phyloP scores from a whole-genome alignment of 2,888 invertebrate species.

The Melipona bicolor region DNA sequence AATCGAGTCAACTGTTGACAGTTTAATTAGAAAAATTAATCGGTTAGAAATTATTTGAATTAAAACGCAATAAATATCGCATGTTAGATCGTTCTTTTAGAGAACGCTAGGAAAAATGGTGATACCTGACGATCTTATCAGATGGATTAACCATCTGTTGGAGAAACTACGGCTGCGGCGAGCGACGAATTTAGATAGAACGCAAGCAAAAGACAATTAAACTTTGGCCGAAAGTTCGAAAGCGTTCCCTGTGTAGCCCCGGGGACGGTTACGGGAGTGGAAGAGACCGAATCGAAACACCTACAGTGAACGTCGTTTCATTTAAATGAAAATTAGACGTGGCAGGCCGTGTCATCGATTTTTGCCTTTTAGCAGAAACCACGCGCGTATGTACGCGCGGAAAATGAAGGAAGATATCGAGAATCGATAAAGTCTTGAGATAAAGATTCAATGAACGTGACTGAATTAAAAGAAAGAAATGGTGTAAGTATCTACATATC shows the following conservation, averaged over 20 bases:
- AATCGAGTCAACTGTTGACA: too few relatives aligned
- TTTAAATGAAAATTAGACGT: conserved; percentile 75
- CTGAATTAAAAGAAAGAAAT: background rate
- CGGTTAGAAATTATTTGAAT: background rate
- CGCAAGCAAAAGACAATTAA: conserved; percentile 75
- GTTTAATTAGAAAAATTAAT: background rate
- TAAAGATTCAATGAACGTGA: background rate
- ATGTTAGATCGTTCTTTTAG: background rate
- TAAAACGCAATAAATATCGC: background rate
- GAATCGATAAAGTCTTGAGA: background rate
- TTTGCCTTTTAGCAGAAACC: background rate
- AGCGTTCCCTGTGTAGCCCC: conserved; percentile 63
- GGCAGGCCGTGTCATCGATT: conserved; percentile 54
- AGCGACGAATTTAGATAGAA: conserved; percentile 65
- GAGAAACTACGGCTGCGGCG: conserved; percentile 25
- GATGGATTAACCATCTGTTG: conserved; percentile 55
- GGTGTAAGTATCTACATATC: fast-evolving
- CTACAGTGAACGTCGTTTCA: conserved; percentile 62
- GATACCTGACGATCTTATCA: conserved; percentile 37
- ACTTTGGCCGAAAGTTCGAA: conserved; percentile 74
- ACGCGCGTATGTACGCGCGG: background rate
- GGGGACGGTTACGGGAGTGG: conserved; percentile 32
- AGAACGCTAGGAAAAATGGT: background rate
- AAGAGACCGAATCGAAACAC: conserved; percentile 46
- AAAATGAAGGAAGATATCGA: background rate